A percentile compares a stretch with the other conserved stretches of the same genome.
Evolutionary conservation across 2,113 vertebrate genomes (phyloP).

Genomic region (Pristiophorus japonicus): DNA sequence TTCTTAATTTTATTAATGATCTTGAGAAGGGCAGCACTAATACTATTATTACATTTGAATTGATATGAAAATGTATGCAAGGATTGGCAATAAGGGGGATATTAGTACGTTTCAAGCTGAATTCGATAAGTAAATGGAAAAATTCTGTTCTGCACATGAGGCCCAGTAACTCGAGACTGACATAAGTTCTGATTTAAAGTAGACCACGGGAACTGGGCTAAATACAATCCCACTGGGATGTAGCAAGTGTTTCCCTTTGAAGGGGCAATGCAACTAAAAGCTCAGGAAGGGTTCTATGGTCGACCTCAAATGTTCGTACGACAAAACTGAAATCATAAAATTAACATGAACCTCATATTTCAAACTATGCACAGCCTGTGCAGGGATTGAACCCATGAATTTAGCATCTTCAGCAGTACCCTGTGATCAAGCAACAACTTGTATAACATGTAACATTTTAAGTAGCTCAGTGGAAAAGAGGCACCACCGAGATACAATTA

Average conservation of each 20-base stretch:
- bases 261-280: background rate
- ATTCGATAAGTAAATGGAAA: background rate
- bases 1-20: background rate
- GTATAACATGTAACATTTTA: background rate
- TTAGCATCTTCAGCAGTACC: background rate
- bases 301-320: background rate
- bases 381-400: background rate
- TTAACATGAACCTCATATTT: background rate
- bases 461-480: background rate
- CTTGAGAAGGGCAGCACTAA: background rate
- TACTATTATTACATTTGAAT: background rate
- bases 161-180: background rate
- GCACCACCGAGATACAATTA: background rate
- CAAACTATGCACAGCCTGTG: background rate
- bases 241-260: background rate
- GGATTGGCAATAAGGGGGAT: background rate
- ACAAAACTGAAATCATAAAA: background rate
- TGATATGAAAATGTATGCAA: background rate
- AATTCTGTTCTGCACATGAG: background rate
- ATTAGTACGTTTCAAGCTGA: background rate
- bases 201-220: background rate
- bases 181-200: background rate
- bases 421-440: background rate
- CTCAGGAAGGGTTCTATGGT: background rate
- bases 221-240: background rate